Evolutionary conservation across 2,888 invertebrate genomes (phyloP), one percentile per base, ranked within the genome.

Genomic region (Neoscelio sp.): DNA sequence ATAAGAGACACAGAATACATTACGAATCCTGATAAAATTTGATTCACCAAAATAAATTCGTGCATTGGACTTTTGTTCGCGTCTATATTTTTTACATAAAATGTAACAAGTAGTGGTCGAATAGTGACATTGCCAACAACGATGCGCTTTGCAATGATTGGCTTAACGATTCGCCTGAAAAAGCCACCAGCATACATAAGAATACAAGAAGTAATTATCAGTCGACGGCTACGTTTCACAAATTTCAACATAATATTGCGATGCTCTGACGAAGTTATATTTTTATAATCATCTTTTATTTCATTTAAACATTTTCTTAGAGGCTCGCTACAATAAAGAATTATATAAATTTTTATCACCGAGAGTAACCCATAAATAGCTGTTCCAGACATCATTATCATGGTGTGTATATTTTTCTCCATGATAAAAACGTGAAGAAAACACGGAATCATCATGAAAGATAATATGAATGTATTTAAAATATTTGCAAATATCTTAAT

Each of bases 291-390:
- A 0, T 7, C 4, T 0, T 67, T 54, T 2, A 88, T 80, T 2
- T 83, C 64, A 0, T 62, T 44, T 0, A 88, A 68, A 56, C 87
- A 86, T 1, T 56, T 18, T 0, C 56, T 64, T 8, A 88, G 83
- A 1, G 78, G 62, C 0, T 7, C 5, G 0, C 68, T 71, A 2
- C 80, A 81, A 0, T 75, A 38, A 0, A 85, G 5, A 0, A 88
- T 56, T 0, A 78, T 79, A n/a, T 62, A 68, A 33, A 85, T 83
- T 17, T 88, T 88, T 0, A 81, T 10, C 0, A 83, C 75, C 0
- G 85, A 82, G 83, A 87, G 85, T 1, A 83, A n/a, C 42, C 83
- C 85, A 35, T 86, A 88, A 12, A 83, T 86, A 17, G 86, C 40
- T 0, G 88, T 86, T 2, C 87, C 88, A 0, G 83, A 79, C 54